phyloP scores from a whole-genome alignment of 2,797 vertebrate genomes.

The Cirrhinus molitorella region DNA sequence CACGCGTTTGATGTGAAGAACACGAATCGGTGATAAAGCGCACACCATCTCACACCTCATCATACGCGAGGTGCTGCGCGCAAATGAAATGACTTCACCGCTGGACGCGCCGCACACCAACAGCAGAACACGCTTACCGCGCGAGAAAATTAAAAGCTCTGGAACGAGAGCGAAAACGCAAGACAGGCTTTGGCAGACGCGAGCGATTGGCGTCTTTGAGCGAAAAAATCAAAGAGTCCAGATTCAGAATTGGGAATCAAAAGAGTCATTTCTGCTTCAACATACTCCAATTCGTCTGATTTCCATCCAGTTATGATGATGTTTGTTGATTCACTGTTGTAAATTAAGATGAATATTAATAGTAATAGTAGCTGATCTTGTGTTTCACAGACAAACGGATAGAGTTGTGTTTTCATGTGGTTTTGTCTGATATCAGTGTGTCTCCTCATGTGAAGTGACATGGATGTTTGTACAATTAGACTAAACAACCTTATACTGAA shows the following conservation, averaged over 20 bases:
- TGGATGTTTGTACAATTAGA: neutral
- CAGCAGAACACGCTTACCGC: neutral
- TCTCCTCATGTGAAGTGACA: too few relatives aligned
- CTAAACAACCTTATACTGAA: neutral
- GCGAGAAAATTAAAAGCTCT: neutral
- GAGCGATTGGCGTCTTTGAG: neutral
- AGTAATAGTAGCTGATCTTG: too few relatives aligned
- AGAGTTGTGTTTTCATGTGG: neutral
- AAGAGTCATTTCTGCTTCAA: neutral
- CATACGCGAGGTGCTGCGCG: neutral
- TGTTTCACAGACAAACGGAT: too few relatives aligned
- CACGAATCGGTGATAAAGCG: slow-evolving; percentile 45
- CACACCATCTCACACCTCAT: slow-evolving; percentile 9
- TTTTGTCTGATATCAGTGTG: neutral
- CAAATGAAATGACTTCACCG: slow-evolving; percentile 4
- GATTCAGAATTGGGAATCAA: neutral
- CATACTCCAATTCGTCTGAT: neutral
- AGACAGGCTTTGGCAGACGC: neutral
- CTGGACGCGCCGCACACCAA: neutral
- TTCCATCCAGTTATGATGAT: neutral
- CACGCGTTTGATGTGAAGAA: neutral
- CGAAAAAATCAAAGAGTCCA: neutral
- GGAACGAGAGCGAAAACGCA: neutral
- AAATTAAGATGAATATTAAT: too few relatives aligned
- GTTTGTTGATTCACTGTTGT: too few relatives aligned